Base-by-base conservation (phyloP, 2,888 invertebrate genomes). In the Meiosimyza platycephala region DNA sequence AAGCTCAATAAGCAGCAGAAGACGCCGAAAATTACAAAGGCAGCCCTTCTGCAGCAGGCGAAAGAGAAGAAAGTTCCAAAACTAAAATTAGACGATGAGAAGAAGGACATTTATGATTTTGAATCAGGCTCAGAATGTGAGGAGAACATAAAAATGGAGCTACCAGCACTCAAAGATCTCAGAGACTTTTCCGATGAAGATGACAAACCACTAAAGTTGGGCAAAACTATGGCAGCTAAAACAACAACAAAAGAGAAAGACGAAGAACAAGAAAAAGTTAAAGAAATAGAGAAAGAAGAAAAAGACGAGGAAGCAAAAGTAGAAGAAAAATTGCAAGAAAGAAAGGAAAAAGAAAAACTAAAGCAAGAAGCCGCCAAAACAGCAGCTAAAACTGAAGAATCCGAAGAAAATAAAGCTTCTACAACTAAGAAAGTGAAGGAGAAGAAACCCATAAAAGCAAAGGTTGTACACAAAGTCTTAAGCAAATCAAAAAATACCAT, bases 61-160 rank as follows among this genome's bases (percentile, higher is more conserved):
- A 76, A 77, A n/a, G 52, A 72, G 13, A 68, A 72, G 48, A 57
- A n/a, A 40, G 73, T 75, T 51, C 74, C 67, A n/a, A 71, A 64
- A 15, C 12, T 16, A 1, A 75, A 66, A 16, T 22, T 65, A 4
- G 60, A 72, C 1, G 72, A 68, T 2, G 71, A 66, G 6, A 77
- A 76, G 67, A 82, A 84, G 75, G 86, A 86, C 72, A 79, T 87
- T 6, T 87, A 87, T 16, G 87, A 87, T 70, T 87, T 87, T 55
- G 86, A 86, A 70, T 86, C 86, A 0, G 87, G 87, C 0, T 87
- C 87, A 0, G 87, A 87, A 67, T 86, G 85, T 72, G 86, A 87
- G 63, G 86, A 86, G 18, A 86, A 85, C 6, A 86, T 87, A 15
- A 86, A 85, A 78, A 87, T 87, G 86, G 86, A 86, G 66, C 75